Percentiles rank a stretch among this genome's conserved stretches.
Conservation (phyloP, 2,113 vertebrate species). For the Oncorhynchus nerka region DNA sequence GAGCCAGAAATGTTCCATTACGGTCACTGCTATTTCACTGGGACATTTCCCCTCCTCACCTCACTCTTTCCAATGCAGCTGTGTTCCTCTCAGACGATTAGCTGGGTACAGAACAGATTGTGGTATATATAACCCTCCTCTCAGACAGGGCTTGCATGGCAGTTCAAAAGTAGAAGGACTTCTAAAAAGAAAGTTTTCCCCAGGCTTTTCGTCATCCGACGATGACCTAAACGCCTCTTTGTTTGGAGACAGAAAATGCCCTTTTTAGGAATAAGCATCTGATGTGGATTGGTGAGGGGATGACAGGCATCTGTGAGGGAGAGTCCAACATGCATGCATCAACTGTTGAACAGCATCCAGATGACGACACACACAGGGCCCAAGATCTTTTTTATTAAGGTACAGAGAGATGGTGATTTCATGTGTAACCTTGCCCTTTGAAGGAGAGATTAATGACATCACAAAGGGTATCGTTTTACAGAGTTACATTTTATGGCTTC, state of each 20-base stretch:
- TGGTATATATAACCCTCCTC: conserved; percentile 51
- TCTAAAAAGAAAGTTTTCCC: conserved; percentile 43
- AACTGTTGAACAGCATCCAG: conserved; percentile 31
- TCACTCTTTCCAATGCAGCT: conserved; percentile 24
- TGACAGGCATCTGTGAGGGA: conserved; percentile 56
- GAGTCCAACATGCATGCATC: conserved; percentile 47
- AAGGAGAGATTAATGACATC: conserved; percentile 56
- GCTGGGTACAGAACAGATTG: conserved; percentile 18
- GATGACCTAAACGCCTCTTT: conserved; percentile 60
- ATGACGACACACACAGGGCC: conserved; percentile 17
- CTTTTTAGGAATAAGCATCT: conserved; percentile 74
- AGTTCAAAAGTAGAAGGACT: conserved; percentile 37
- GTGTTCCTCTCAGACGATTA: conserved; percentile 19
- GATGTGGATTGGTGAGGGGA: conserved; percentile 58
- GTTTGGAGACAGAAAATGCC: conserved; percentile 44
- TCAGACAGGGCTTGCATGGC: conserved; percentile 31
- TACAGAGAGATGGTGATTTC: conserved; percentile 40
- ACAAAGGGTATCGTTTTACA: conserved; percentile 39
- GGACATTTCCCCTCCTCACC: background rate
- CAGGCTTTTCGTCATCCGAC: conserved; percentile 57
- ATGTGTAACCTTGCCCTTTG: conserved; percentile 33
- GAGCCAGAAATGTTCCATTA: conserved; percentile 24
- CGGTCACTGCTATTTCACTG: conserved; percentile 21
- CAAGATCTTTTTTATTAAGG: conserved; percentile 42
- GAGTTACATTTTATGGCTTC: conserved; percentile 47